Conservation (phyloP, 1,140 invertebrate species). For the Melipona quadrifasciata region DNA sequence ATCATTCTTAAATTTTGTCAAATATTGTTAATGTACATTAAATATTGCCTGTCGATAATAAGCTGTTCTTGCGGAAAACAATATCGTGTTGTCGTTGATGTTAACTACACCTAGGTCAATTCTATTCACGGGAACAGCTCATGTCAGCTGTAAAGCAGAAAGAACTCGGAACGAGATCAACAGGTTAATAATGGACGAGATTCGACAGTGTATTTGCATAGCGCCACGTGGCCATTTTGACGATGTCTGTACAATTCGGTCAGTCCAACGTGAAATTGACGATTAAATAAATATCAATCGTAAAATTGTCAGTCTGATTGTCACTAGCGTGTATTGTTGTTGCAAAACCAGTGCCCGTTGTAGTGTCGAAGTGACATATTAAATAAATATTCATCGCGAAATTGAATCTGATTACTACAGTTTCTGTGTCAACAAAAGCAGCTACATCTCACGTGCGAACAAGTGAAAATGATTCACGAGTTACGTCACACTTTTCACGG, state of each 20-base stretch:
- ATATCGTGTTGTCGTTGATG: background rate
- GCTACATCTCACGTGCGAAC: background rate
- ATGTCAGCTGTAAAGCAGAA: background rate
- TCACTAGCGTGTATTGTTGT: too few relatives aligned
- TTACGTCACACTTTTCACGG: background rate
- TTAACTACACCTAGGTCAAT: background rate
- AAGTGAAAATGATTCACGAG: background rate
- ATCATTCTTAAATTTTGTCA: too few relatives aligned
- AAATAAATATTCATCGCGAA: too few relatives aligned
- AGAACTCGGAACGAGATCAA: background rate
- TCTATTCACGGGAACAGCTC: background rate
- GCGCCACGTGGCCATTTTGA: background rate
- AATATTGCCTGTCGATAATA: too few relatives aligned
- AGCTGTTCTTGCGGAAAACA: background rate
- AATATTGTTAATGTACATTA: too few relatives aligned
- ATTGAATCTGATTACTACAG: background rate
- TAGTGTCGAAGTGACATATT: too few relatives aligned
- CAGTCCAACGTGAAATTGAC: background rate
- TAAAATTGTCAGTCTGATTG: too few relatives aligned
- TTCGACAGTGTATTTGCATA: background rate
- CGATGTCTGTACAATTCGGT: background rate
- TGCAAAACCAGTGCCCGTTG: too few relatives aligned
- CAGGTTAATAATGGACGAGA: background rate
- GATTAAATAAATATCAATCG: background rate
- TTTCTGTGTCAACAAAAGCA: too few relatives aligned